These are phyloP conservation scores for Microcaecilia unicolor DNA, from an alignment of 2,797 vertebrate species.

Conservation along the genomic window DNA sequence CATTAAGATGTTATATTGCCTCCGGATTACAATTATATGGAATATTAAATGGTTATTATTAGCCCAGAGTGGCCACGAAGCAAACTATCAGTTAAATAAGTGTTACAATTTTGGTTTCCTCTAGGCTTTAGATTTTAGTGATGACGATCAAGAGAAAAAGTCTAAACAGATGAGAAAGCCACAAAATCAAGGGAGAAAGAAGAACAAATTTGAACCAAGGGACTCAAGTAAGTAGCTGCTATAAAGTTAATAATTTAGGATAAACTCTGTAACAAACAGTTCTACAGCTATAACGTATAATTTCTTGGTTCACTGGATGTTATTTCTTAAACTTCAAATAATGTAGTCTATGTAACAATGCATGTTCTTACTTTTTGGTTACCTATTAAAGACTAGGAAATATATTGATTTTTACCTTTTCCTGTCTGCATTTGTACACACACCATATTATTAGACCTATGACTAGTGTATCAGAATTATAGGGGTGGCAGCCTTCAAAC, in stretches of 20 bases:
- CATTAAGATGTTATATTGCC: no score
- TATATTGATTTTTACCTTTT: background rate
- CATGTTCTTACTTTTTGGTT: background rate
- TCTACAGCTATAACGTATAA: background rate
- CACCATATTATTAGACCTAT: rapidly evolving
- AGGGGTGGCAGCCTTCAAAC: background rate
- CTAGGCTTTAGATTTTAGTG: conserved; percentile 84
- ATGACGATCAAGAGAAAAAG: conserved; percentile 78
- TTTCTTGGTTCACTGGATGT: background rate
- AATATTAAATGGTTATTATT: background rate
- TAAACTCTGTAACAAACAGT: background rate
- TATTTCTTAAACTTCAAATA: background rate
- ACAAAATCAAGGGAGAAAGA: conserved; percentile 52
- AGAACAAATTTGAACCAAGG: conserved; percentile 29
- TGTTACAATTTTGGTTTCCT: background rate
- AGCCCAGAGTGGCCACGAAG: background rate
- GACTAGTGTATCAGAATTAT: background rate
- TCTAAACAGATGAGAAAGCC: conserved; percentile 65
- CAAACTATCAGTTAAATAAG: no score
- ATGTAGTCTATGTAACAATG: background rate
- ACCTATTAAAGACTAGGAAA: no score
- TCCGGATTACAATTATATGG: background rate
- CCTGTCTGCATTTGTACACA: background rate
- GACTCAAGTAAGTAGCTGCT: conserved; percentile 30
- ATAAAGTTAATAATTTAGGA: background rate